Base-by-base conservation (phyloP, 2,113 vertebrate species). In the Phylloscopus trochilus region DNA sequence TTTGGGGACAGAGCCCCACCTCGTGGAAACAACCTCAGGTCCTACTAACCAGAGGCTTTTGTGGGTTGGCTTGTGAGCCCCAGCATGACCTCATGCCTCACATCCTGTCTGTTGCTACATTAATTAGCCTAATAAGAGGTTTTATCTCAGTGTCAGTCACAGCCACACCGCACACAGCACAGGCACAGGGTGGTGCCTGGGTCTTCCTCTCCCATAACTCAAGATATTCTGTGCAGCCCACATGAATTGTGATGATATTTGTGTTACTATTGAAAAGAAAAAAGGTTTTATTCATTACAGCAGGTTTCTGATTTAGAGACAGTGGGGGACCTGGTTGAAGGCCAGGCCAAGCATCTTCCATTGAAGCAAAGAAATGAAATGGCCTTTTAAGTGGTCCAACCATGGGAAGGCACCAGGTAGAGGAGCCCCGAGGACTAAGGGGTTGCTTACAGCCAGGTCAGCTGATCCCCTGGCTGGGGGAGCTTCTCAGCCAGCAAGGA, bases 1-100 rank as follows among this genome's bases (percentile, higher is more conserved):
- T 75, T 13, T 87, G 58, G 26, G 51, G 41, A 78, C 31, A 66
- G 80, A 93, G 89, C 87, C 46, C 92, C 92, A 94, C 52, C 89
- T 93, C 0, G n/a, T 92, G 91, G 94, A 91, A 75, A 41, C 0
- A 0, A 58, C 18, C 16, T 62, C 73, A 46, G 52, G 7, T 17
- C 8, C 20, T 47, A 11, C 68, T 67, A 4, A 1, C 21, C 41
- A n/a, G 53, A 58, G 13, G 26, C 11, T 22, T 69, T 76, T 3
- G 1, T 31, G 27, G 17, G 23, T 10, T 62, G 39, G 15, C 33
- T 87, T 63, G 46, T 19, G 52, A 78, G 21, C 15, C 22, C 22
- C 20, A 55, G 44, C 35, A 43, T 1, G 8, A 37, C 20, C 39
- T 66, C 31, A 23, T 33, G 30, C 31, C 53, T 76, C 24, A 4